Evolutionary conservation across 1,140 invertebrate genomes (phyloP).

Genomic region (Drosophila burlai): DNA sequence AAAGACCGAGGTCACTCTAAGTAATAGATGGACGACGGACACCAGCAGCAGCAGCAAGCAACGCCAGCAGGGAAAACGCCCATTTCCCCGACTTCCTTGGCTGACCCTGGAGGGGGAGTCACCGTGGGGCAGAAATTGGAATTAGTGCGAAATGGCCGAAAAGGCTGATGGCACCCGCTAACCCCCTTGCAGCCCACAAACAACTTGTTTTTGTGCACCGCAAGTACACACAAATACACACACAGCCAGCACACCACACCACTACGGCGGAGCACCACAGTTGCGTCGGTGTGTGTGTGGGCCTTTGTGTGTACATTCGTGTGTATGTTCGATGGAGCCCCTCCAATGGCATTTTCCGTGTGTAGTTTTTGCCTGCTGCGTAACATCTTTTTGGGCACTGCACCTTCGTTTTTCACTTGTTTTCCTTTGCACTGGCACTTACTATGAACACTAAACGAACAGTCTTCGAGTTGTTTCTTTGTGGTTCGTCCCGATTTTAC

Average conservation of each 20-base stretch:
- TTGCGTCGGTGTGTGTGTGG: constrained; percentile 32
- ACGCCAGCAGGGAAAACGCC: constrained; percentile 60
- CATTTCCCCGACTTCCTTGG: constrained; percentile 49
- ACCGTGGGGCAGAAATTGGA: constrained; percentile 29
- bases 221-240: constrained; percentile 23
- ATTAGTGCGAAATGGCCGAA: constrained; percentile 31
- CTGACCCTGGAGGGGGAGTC: constrained; percentile 25
- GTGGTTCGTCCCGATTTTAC: constrained; percentile 42
- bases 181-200: constrained; percentile 30
- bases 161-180: constrained; percentile 21
- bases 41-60: constrained; percentile 6
- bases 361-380: constrained; percentile 61
- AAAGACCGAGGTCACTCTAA: constrained; percentile 41
- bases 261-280: constrained; percentile 6
- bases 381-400: constrained; percentile 49
- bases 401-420: background rate
- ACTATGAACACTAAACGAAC: constrained; percentile 44
- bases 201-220: constrained; percentile 76
- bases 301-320: constrained; percentile 50
- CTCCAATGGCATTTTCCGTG: constrained; percentile 72
- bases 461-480: constrained; percentile 29
- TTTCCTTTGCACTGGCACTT: constrained; percentile 38
- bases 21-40: constrained; percentile 3
- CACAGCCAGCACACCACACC: constrained; percentile 21
- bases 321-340: constrained; percentile 58